A percentile compares a stretch with the other conserved stretches of the same genome.
Conservation (phyloP, 2,797 vertebrate species). For the Etheostoma nigrum region DNA sequence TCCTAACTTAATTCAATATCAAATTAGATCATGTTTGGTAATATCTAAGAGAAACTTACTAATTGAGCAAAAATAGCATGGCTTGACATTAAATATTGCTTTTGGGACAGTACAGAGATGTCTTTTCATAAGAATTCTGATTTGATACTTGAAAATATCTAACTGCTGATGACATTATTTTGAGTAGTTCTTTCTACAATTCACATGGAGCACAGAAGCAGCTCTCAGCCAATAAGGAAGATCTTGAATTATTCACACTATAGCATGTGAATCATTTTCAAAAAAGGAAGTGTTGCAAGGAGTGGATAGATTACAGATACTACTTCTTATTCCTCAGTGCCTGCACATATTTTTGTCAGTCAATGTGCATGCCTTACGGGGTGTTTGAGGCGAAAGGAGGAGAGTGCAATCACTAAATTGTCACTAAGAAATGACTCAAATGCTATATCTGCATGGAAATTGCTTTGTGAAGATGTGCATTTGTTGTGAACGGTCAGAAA, state of each 20-base stretch:
- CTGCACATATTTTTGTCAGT: conserved; percentile 43
- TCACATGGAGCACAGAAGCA: conserved; percentile 1
- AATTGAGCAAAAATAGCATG: not conserved
- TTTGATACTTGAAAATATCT: not conserved
- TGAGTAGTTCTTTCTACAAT: not conserved
- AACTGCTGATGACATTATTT: conserved; percentile 2
- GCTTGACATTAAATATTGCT: not conserved
- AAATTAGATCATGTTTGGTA: not conserved
- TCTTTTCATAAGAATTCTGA: not conserved
- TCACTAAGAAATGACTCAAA: conserved; percentile 29
- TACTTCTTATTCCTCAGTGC: conserved; percentile 47
- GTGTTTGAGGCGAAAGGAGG: conserved; percentile 7
- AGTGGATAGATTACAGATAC: conserved; percentile 44
- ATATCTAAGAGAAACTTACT: not conserved
- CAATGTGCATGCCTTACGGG: conserved; percentile 8
- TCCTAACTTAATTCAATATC: not conserved
- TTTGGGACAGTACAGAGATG: not conserved
- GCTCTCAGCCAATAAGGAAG: not conserved
- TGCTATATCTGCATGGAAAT: conserved; percentile 18
- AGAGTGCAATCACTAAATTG: conserved; percentile 15
- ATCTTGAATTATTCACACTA: conserved; percentile 25
- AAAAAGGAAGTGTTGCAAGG: conserved; percentile 13
- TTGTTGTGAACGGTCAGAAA: conserved; percentile 16
- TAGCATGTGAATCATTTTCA: conserved; percentile 32
- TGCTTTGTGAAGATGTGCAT: conserved; percentile 15